Evolutionary conservation across 64 coral and sea anemone genomes (phyloP), one percentile per base, ranked within the genome.

Genomic region (Trachythela sp.): DNA sequence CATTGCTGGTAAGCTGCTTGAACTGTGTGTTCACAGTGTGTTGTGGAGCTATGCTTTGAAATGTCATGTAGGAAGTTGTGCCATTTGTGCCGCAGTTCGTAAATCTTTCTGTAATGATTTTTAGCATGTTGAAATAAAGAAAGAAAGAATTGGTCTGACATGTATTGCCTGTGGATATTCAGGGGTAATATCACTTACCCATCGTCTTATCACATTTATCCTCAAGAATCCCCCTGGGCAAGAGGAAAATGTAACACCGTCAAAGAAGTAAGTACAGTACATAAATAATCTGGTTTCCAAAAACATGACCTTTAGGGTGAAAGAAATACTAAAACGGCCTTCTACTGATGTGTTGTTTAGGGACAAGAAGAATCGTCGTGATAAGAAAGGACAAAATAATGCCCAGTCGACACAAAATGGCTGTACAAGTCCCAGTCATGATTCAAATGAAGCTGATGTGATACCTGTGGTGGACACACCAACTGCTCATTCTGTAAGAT

Each of bases 181-280:
- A 59, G 95, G 91, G 37, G 77, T 94, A 24, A 94, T 98, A 26
- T 77, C 88, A 9, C 87, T 98, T 48, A 91, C 94, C 26, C 95
- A 98, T 51, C 92, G 95, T 39, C 86, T 98, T 11, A 98, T 98
- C 36, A 98, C 95, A 1, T 98, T 92, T 83, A 98, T 98, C 85
- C 92, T 93, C 35, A 98, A 94, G 43, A 98, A 98, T 58, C 95
- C 95, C n/a, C 95, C 95, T n/a, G 84, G 87, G 50, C 42, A 83
- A 42, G 95, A 98, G 18, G 43, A 88, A 20, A 83, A 76, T 87
- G 95, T 70, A 31, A 98, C 95, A 50, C 95, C 95, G 8, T 94
- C 95, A 36, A 98, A 98, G 37, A 98, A 94, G 95, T 98, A 88
- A 88, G 95, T 89, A 15, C 20, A 20, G 0, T n/a, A 26, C 42